Evolutionary conservation across 2,797 vertebrate genomes (phyloP).

Genomic region (Pseudotriccus pelzelni): DNA sequence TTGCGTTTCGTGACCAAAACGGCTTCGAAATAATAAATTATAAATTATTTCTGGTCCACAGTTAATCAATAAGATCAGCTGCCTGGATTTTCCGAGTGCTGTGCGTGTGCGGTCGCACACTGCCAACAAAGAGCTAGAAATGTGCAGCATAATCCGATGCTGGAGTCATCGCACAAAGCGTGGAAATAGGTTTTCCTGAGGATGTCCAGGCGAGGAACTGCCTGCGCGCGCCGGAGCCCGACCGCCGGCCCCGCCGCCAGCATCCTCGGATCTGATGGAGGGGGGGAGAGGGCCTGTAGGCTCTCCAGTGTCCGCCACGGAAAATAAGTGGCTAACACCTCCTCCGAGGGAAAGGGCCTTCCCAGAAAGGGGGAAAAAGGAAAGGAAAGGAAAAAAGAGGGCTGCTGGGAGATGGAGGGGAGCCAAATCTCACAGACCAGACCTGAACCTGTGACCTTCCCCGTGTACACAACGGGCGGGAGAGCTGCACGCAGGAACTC

Average conservation of each 20-base stretch:
- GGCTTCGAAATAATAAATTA: not conserved
- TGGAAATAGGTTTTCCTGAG: constrained; percentile 51
- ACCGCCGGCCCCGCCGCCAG: not conserved
- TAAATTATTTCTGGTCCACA: not conserved
- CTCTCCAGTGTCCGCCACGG: not conserved
- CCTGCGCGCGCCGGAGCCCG: not conserved
- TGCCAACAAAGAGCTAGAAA: constrained; percentile 60
- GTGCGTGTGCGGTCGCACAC: not conserved
- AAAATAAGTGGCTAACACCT: constrained; percentile 36
- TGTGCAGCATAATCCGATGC: constrained; percentile 29
- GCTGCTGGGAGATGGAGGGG: constrained; percentile 67
- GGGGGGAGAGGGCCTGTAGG: not conserved
- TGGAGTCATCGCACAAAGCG: constrained; percentile 36
- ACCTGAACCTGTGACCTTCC: constrained; percentile 78
- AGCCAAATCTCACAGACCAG: constrained; percentile 67
- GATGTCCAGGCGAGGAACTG: constrained; percentile 34
- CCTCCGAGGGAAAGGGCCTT: constrained; percentile 57
- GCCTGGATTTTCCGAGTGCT: not conserved
- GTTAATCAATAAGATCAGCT: constrained; percentile 20
- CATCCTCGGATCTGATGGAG: constrained; percentile 25
- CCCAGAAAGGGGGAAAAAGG: not conserved
- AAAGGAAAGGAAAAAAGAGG: constrained; percentile 6
- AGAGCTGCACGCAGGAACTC: constrained; percentile 42
- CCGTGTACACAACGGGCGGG: constrained; percentile 60
- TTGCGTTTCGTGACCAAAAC: not conserved